These are phyloP conservation scores for Botia kubotai DNA, from an alignment of 2,797 vertebrate species.

Conservation along the genomic window DNA sequence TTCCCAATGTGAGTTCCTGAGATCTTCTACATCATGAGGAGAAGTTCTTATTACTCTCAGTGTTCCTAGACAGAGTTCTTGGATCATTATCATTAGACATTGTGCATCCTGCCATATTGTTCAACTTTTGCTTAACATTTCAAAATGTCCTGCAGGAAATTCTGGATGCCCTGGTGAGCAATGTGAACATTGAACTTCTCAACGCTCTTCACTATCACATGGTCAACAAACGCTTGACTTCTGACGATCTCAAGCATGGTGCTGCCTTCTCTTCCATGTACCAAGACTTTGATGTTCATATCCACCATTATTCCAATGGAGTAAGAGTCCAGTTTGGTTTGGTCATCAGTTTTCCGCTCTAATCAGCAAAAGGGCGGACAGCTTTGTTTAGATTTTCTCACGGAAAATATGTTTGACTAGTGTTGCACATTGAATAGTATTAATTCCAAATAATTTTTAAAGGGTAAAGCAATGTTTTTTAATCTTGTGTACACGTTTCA, in stretches of 20 bases:
- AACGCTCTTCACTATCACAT: constrained; percentile 98
- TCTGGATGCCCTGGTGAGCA: constrained; percentile 95
- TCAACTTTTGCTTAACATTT: not conserved
- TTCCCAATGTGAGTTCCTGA: constrained; percentile 85
- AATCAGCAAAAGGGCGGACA: constrained; percentile 19
- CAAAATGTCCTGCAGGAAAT: constrained; percentile 80
- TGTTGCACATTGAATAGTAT: constrained; percentile 21
- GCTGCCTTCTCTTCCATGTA: constrained; percentile 91
- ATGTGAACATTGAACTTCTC: constrained; percentile 96
- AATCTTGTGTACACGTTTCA: constrained; percentile 6
- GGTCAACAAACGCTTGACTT: constrained; percentile 89
- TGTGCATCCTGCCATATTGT: not conserved
- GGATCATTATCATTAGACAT: not conserved
- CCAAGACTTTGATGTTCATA: constrained; percentile 91
- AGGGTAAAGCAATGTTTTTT: not conserved
- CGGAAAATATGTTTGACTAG: constrained; percentile 21
- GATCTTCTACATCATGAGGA: not conserved
- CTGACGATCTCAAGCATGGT: constrained; percentile 90
- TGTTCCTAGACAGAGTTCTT: not conserved
- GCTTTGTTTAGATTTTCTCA: constrained; percentile 45
- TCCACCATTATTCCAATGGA: constrained; percentile 95
- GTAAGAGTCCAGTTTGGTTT: constrained; percentile 71
- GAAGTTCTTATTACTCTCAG: not conserved
- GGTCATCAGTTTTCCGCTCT: not conserved
- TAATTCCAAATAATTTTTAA: constrained; percentile 15